Evolutionary conservation across 2,888 invertebrate species (phyloP).

Genomic region (Cerceris rybyensis): DNA sequence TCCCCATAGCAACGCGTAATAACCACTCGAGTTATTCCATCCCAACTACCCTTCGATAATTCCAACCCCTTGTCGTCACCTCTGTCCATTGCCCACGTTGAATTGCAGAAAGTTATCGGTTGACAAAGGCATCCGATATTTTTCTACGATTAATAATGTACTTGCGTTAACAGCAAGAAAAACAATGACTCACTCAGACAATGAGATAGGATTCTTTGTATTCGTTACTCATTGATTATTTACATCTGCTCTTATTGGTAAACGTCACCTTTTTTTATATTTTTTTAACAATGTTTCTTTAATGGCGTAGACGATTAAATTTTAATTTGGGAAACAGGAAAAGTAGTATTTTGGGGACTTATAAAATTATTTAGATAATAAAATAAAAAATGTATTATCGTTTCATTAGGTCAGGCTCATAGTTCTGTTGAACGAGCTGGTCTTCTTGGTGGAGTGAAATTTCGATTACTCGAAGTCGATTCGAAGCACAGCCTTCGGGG

Average conservation of each 20-base stretch:
- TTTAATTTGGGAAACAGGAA: neutral
- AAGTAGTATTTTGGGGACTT: neutral
- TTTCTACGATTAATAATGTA: neutral
- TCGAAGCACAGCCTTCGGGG: slow-evolving; percentile 89
- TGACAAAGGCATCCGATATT: slow-evolving; percentile 22
- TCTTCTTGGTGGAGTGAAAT: slow-evolving; percentile 92
- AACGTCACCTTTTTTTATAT: too few relatives aligned
- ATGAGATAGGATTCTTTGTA: neutral
- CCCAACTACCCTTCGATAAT: slow-evolving; percentile 43
- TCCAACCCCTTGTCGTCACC: slow-evolving; percentile 32
- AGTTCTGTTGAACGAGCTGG: slow-evolving; percentile 97
- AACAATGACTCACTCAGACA: neutral
- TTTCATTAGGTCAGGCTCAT: slow-evolving; percentile 90
- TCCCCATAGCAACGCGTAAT: slow-evolving; percentile 80
- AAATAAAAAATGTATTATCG: neutral
- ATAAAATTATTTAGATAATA: neutral
- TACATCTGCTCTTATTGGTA: too few relatives aligned
- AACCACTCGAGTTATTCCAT: slow-evolving; percentile 77
- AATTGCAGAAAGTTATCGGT: slow-evolving; percentile 35
- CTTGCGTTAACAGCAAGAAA: neutral
- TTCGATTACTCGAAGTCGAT: slow-evolving; percentile 89
- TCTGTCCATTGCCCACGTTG: slow-evolving; percentile 25
- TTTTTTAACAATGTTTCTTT: too few relatives aligned
- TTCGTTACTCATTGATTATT: too few relatives aligned
- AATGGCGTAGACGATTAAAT: neutral